Conservation (phyloP, 2,888 invertebrate species). For the Eristalinus sepulchralis region DNA sequence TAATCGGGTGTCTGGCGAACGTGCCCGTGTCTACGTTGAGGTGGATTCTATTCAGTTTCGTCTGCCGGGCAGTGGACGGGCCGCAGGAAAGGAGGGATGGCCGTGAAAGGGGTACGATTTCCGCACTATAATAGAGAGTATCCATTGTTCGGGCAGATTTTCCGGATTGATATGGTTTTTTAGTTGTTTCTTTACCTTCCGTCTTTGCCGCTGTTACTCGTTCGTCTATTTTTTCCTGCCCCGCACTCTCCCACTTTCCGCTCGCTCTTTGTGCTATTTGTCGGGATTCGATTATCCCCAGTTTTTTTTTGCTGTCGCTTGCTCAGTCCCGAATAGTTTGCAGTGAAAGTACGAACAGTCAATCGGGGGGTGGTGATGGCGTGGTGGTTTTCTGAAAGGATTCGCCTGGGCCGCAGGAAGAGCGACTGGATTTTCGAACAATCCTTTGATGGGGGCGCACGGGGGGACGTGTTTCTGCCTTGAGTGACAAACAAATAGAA, state of each 20-base stretch:
- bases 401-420: not conserved
- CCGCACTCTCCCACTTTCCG: not conserved
- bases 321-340: constrained; percentile 51
- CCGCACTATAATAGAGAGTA: constrained; percentile 60
- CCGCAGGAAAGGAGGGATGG: not conserved
- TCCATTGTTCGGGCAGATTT: constrained; percentile 70
- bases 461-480: constrained; percentile 4
- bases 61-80: not conserved
- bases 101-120: constrained; percentile 44
- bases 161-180: constrained; percentile 64
- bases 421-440: constrained; percentile 32
- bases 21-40: not conserved
- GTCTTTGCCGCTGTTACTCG: constrained; percentile 11
- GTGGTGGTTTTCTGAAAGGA: constrained; percentile 12
- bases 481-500: constrained; percentile 70
- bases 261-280: constrained; percentile 50
- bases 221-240: not conserved
- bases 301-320: constrained; percentile 20
- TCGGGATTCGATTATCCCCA: constrained; percentile 65
- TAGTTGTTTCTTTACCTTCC: constrained; percentile 28
- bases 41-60: constrained; percentile 43
- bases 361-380: not conserved
- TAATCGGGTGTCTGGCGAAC: not conserved
- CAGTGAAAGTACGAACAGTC: constrained; percentile 40
- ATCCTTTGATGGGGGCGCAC: constrained; percentile 36